Conservation (phyloP, 2,888 invertebrate genomes). For the Monochamus alternatus region DNA sequence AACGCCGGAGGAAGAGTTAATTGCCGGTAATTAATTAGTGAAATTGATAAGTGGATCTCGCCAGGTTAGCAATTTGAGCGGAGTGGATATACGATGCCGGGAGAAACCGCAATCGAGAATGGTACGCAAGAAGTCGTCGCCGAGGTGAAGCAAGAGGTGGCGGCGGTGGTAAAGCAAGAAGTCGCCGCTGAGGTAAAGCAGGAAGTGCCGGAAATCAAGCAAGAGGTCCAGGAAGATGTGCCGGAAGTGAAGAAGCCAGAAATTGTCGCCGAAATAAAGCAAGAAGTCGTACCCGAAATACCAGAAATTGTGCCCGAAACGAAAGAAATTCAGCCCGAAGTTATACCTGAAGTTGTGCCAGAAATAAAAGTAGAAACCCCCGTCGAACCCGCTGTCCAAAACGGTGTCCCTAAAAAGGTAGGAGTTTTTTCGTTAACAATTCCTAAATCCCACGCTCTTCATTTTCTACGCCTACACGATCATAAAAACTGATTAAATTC, state of each 20-base stretch:
- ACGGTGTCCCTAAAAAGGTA: slow-evolving; percentile 35
- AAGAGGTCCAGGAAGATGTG: background rate
- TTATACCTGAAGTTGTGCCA: background rate
- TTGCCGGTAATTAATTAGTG: slow-evolving; percentile 26
- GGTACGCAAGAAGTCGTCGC: slow-evolving; percentile 15
- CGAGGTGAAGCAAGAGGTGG: background rate
- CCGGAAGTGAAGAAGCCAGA: background rate
- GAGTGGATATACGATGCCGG: slow-evolving; percentile 19
- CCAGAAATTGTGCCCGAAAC: background rate
- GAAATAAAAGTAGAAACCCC: background rate
- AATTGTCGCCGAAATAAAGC: background rate
- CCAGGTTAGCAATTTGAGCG: slow-evolving; percentile 1
- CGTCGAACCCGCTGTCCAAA: slow-evolving; percentile 13
- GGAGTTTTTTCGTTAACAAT: background rate
- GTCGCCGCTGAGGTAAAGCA: background rate
- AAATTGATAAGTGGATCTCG: slow-evolving; percentile 30
- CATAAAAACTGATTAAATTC: no score
- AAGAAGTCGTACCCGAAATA: background rate
- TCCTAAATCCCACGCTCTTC: no score
- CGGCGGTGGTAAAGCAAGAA: background rate
- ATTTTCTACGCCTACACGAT: no score
- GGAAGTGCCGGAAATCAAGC: background rate
- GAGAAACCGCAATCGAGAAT: slow-evolving; percentile 27
- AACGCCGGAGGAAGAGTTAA: slow-evolving; percentile 19
- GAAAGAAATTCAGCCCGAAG: background rate